Conservation (phyloP, 2,113 vertebrate genomes). For the Delphinus delphis region DNA sequence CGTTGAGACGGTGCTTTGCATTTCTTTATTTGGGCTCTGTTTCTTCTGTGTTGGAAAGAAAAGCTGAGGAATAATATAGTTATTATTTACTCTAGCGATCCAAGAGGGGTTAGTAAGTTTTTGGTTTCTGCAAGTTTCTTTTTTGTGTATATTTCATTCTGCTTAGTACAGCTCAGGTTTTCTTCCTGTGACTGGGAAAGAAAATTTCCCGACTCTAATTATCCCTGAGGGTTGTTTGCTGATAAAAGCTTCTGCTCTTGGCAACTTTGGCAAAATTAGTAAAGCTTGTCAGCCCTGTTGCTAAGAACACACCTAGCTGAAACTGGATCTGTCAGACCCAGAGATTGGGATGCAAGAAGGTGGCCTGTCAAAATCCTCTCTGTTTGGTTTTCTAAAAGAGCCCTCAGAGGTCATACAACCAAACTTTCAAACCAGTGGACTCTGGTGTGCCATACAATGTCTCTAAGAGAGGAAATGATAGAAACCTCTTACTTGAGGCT, state of each 20-base stretch:
- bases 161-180: not conserved
- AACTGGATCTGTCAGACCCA: not conserved
- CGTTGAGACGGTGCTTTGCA: not conserved
- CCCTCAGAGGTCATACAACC: not conserved
- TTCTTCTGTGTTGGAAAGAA: not conserved
- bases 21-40: not conserved
- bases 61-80: not conserved
- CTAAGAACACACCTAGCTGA: not conserved
- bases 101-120: not conserved
- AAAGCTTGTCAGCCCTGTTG: not conserved
- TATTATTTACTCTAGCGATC: not conserved
- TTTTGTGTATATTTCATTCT: conserved; percentile 1
- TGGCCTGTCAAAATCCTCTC: not conserved
- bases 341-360: not conserved
- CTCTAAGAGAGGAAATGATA: not conserved
- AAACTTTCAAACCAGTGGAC: not conserved
- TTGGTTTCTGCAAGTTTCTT: not conserved
- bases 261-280: not conserved
- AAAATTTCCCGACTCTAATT: not conserved
- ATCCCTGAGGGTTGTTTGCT: not conserved
- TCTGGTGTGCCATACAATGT: not conserved
- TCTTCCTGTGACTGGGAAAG: not conserved
- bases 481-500: not conserved
- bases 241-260: not conserved
- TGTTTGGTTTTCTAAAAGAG: not conserved